A percentile compares a stretch with the other conserved stretches of the same genome.
Evolutionary conservation across 2,797 vertebrate genomes (phyloP).

Genomic region (Dallia pectoralis): DNA sequence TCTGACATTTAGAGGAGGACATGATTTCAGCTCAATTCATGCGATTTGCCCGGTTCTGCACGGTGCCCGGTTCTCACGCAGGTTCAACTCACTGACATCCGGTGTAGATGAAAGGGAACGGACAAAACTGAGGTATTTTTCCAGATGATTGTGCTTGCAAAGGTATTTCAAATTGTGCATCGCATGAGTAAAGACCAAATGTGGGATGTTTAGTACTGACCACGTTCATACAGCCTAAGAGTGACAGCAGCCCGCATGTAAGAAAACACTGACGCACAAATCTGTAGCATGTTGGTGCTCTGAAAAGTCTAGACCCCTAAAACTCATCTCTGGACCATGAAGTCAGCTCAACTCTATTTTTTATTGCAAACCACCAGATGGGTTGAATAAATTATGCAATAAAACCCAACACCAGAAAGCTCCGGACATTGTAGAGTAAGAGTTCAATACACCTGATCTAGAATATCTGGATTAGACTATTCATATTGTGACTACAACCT

Average conservation of each 20-base stretch:
- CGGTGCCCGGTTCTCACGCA: too few species aligned
- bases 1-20: too few species aligned
- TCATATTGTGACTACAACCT: neutral
- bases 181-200: neutral
- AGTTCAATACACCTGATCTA: too few species aligned
- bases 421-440: too few species aligned
- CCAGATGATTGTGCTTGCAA: neutral
- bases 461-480: neutral
- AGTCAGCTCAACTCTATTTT: too few species aligned
- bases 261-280: neutral
- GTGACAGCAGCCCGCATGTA: neutral
- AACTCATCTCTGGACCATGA: too few species aligned
- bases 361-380: too few species aligned
- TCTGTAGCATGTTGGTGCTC: neutral
- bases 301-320: neutral
- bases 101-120: conserved; percentile 46
- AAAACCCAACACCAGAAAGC: too few species aligned
- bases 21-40: too few species aligned
- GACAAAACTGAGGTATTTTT: conserved; percentile 42
- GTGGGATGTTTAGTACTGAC: neutral
- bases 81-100: too few species aligned
- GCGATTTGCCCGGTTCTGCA: too few species aligned
- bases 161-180: neutral
- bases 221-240: neutral
- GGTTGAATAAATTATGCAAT: too few species aligned